These are phyloP conservation scores for Eudasyphora cyanicolor DNA, from an alignment of 2,888 invertebrate genomes.

Conservation along the genomic window DNA sequence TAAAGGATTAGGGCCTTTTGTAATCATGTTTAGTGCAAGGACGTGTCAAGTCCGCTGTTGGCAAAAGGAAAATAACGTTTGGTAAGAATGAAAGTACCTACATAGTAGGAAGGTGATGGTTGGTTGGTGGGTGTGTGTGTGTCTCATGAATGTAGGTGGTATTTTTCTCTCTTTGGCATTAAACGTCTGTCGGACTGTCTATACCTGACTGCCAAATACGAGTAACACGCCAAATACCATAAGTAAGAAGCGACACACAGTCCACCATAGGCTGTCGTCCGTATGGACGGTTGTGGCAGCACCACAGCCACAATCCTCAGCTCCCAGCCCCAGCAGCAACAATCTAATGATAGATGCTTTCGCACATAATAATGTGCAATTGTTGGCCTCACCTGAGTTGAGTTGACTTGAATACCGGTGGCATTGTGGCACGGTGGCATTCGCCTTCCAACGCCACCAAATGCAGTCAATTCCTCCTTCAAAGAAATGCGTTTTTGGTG, in stretches of 20 bases:
- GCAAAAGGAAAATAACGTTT: no score
- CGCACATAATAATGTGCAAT: slow-evolving; percentile 64
- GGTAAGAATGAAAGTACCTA: no score
- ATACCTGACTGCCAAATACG: slow-evolving; percentile 21
- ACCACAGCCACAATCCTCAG: background rate
- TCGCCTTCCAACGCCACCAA: slow-evolving; percentile 25
- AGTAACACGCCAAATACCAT: slow-evolving; percentile 25
- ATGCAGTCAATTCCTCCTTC: slow-evolving; percentile 12
- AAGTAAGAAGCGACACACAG: slow-evolving; percentile 32
- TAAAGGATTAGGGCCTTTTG: no score
- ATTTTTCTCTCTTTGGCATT: slow-evolving; percentile 53
- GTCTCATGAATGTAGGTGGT: slow-evolving; percentile 60
- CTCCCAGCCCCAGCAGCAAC: background rate
- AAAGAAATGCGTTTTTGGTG: slow-evolving; percentile 58
- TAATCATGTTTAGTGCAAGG: no score
- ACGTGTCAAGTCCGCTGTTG: no score
- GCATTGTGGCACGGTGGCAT: slow-evolving; percentile 10
- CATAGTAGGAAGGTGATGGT: background rate
- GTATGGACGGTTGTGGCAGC: background rate
- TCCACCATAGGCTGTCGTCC: slow-evolving; percentile 12
- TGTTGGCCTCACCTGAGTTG: slow-evolving; percentile 35
- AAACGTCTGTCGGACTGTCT: slow-evolving; percentile 31
- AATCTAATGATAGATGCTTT: slow-evolving; percentile 60
- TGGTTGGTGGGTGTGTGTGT: background rate
- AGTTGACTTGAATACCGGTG: slow-evolving; percentile 29